Base-by-base conservation (phyloP, 2,113 vertebrate genomes). In the Osmerus mordax region DNA sequence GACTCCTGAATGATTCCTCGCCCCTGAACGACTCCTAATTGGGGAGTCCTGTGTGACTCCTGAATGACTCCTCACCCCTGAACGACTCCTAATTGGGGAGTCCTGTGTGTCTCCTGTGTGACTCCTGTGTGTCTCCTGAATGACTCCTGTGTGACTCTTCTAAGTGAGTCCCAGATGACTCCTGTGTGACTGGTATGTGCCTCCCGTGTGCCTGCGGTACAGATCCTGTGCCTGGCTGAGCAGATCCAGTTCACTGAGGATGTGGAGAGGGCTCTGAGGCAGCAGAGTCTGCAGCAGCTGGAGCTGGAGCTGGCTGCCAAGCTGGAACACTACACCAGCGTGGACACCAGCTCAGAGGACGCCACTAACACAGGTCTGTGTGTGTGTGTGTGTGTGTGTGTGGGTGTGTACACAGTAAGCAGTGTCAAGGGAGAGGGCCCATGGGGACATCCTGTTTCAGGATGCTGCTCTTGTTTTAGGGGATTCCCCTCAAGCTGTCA, bases 221-320 rank as follows among this genome's bases (percentile, higher is more conserved):
- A 99, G 97, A 93, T 98, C 86, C 85, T 99, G 36, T 98, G 93
- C 74, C 89, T 99, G 83, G 94, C 96, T 59, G 97, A 98, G 70
- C 96, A 98, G 90, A 98, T 99, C 89, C 94, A 95, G 74, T 99
- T 99, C 75, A 99, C 97, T 51, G 94, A 97, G 88, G 96, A 98
- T 81, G 91, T 95, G 82, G 97, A 99, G 91, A 91, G 61, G 79
- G 93, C 94, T 68, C 90, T 99, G 60, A 92, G 87, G 79, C 88
- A 87, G 3, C 92, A 92, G 64, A 93, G 73, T 75, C 91, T 99
- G 71, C 96, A 94, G 72, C 93, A 95, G 77, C 85, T 97, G 78
- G 95, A 96, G 77, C 67, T 92, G 47, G 94, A 98, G 65, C 92
- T 99, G 25, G 85, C 65, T 11, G 88, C 92, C 71, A 99, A 99